Evolutionary conservation across 2,113 vertebrate genomes (phyloP), one percentile per base, ranked within the genome.

Genomic region (Etheostoma cragini): DNA sequence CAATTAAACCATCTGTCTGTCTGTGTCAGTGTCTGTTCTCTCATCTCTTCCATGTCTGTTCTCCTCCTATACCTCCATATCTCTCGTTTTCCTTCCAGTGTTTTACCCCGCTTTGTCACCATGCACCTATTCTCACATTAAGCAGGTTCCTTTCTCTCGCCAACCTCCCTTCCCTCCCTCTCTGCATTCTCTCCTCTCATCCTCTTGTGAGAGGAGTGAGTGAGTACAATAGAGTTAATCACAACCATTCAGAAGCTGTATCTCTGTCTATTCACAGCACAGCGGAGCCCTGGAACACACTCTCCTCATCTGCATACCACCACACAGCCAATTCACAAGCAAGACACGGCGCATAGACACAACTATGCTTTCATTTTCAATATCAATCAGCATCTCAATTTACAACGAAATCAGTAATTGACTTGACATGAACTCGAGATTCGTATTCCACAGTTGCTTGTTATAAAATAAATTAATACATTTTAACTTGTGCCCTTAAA

Each of bases 1-100:
- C 95, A 94, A 96, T 97, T 96, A 96, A 96, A 96, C 79, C 78
- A 87, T 89, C 87, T 77, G 76, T 77, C 85, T 88, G 83, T 76
- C 86, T 89, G 82, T 70, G 79, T 88, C 50, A 33, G 68, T 83
- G 47, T 68, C 83, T 83, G 71, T 45, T 77, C 52, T 50, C 49
- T 75, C 71, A 6, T 82, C 26, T 82, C 54, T 38, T 14, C 63
- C 56, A 57, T 45, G 38, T 71, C 58, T 87, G 50, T 30, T 66
- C 47, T 35, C 81, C 13, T 72, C n/a, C 17, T 35, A 80, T 63
- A 35, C 57, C 22, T 73, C 46, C 35, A 11, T 46, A 54, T 67
- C 46, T 71, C 30, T 71, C 46, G 17, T 12, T 82, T 72, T 76
- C 17, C 53, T 16, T 57, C 4, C 49, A 12, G 16, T 90, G 89